Percentiles rank a stretch among this genome's conserved stretches.
phyloP scores from a whole-genome alignment of 2,888 invertebrate genomes.

The Seira sanloemensis region DNA sequence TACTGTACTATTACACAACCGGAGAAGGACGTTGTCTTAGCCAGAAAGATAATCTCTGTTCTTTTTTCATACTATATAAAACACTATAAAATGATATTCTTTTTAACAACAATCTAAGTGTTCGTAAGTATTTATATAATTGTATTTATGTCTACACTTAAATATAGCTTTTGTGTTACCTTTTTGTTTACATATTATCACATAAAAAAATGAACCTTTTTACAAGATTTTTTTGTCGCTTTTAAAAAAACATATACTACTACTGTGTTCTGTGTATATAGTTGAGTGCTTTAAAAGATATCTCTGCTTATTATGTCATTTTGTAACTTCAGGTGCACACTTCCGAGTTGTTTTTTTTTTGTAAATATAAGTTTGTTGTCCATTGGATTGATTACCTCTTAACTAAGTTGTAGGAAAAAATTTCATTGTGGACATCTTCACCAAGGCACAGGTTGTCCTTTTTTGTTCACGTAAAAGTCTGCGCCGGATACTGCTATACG shows the following conservation, averaged over 20 bases:
- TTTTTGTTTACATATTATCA: neutral
- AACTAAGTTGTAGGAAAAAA: too few species aligned
- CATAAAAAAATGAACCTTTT: neutral
- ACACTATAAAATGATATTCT: slow-evolving; percentile 16
- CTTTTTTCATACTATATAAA: too few species aligned
- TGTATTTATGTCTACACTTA: neutral
- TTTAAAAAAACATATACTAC: neutral
- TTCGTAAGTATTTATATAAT: neutral
- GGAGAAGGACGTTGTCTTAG: too few species aligned
- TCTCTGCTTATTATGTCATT: neutral
- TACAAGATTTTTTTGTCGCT: neutral
- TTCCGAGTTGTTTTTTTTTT: neutral
- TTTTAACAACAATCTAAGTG: neutral
- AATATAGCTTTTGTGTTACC: slow-evolving; percentile 5
- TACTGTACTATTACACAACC: too few species aligned
- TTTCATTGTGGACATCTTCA: neutral
- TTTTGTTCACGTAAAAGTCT: neutral
- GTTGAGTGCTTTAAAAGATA: neutral
- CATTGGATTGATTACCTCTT: too few species aligned
- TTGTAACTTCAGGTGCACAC: neutral
- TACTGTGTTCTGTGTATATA: neutral
- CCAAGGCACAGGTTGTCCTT: neutral
- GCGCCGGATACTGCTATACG: neutral
- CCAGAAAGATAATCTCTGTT: too few species aligned
- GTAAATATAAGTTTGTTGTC: neutral